Evolutionary conservation across 2,113 vertebrate species (phyloP).

Genomic region (Peromyscus polionotus): DNA sequence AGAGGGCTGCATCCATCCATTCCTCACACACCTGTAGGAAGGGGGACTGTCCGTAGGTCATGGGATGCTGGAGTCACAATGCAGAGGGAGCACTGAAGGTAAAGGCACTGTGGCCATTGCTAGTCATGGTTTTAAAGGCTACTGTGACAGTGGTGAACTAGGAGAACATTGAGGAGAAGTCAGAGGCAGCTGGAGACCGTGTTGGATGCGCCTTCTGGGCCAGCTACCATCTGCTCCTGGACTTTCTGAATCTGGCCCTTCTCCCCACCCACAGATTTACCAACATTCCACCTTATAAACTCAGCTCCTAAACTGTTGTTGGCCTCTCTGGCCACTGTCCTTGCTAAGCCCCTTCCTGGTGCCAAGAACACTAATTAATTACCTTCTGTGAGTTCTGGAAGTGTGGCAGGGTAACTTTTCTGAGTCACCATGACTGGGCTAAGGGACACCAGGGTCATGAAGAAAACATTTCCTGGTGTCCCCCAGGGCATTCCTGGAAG

Average conservation of each 20-base stretch:
- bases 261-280: not conserved
- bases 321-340: not conserved
- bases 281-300: not conserved
- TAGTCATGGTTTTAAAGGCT: too few relatives aligned
- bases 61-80: not conserved
- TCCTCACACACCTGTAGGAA: not conserved
- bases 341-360: not conserved
- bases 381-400: not conserved
- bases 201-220: accelerated
- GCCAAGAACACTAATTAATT: not conserved
- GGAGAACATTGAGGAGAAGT: not conserved
- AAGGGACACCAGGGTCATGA: not conserved
- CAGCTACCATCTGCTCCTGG: not conserved
- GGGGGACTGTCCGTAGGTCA: not conserved
- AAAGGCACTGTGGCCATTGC: not conserved
- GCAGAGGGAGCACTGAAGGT: not conserved
- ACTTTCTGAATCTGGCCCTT: not conserved
- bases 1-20: not conserved
- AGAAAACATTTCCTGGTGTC: not conserved
- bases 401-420: not conserved
- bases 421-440: not conserved
- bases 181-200: not conserved
- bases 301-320: not conserved
- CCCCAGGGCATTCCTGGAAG: not conserved
- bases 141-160: not conserved